Percentiles rank a stretch among this genome's conserved stretches.
Evolutionary conservation across 2,113 vertebrate genomes (phyloP).

Genomic region (Oenanthe melanoleuca): DNA sequence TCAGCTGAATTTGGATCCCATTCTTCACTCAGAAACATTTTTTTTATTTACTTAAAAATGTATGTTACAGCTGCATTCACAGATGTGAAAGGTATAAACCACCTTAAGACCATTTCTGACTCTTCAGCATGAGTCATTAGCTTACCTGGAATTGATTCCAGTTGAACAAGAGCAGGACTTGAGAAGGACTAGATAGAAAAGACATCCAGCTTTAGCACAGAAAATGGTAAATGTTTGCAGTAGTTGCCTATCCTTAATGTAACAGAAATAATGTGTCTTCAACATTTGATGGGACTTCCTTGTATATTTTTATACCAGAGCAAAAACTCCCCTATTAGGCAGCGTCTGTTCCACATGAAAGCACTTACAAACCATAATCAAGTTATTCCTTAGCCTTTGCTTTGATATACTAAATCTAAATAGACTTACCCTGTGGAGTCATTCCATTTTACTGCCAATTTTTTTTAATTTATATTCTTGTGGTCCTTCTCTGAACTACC

Average conservation of each 20-base stretch:
- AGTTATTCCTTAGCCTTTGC: constrained; percentile 24
- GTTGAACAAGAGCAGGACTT: not conserved
- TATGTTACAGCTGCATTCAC: not conserved
- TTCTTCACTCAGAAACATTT: not conserved
- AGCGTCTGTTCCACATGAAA: not conserved
- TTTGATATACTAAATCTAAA: constrained; percentile 5
- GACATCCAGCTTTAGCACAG: not conserved
- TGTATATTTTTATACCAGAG: not conserved
- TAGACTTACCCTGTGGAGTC: not conserved
- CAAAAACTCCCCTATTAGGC: not conserved
- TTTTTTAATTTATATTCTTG: not conserved
- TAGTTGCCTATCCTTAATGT: not conserved
- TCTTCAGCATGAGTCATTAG: not conserved
- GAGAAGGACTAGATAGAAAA: not conserved
- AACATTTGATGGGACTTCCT: not conserved
- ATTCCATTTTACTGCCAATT: not conserved
- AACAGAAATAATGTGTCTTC: not conserved
- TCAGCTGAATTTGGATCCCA: not conserved
- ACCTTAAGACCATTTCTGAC: not conserved
- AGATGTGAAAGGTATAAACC: not conserved
- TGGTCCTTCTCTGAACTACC: not conserved
- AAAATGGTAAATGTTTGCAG: not conserved
- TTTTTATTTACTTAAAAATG: not conserved
- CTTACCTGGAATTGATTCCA: not conserved
- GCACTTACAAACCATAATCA: constrained; percentile 34